Evolutionary conservation across 2,797 vertebrate genomes (phyloP), one percentile per base, ranked within the genome.

Genomic region (Onychomys torridus): DNA sequence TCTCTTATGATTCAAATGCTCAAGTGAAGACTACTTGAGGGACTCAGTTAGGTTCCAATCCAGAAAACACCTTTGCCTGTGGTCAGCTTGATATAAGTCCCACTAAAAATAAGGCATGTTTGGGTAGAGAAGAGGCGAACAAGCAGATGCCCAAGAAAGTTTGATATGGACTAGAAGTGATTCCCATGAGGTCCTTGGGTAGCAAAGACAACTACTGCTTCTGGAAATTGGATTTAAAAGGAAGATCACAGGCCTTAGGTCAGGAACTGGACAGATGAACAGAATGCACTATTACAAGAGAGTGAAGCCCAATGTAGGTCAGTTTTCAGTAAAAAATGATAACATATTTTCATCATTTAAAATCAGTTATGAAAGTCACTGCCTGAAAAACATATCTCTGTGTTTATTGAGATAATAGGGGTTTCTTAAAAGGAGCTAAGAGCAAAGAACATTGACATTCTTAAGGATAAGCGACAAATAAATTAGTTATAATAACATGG

Each of bases 261-360:
- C 97, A 98, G 85, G 85, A 98, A 98, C 97, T 98, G 97, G 73
- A 96, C 98, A 98, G 97, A 98, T 98, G 98, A 98, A 98, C 96
- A 96, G 85, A 97, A 81, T 94, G 0, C 7, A 87, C 69, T 97
- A 0, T 97, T 81, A 92, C 95, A 97, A 98, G 95, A 96, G 3
- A 97, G 67, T 97, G 46, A 97, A 94, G 65, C 29, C 97, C 98
- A 98, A 95, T 96, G 67, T 94, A 97, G 97, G 83, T 55, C 32
- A 91, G 92, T 89, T 98, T 98, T 98, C 97, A 98, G 25, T 11
- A 29, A 98, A 98, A 98, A 98, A 98, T 98, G 92, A 97, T 98
- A 98, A 98, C 97, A 87, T 96, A 76, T 5, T 79, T 83, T 0
- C 13, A 91, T 97, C 96, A 95, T 92, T 96, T 59, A 94, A 88